Percentiles rank a stretch among this genome's conserved stretches.
Conservation (phyloP, 2,888 invertebrate genomes). For the Drosophila suboccidentalis region DNA sequence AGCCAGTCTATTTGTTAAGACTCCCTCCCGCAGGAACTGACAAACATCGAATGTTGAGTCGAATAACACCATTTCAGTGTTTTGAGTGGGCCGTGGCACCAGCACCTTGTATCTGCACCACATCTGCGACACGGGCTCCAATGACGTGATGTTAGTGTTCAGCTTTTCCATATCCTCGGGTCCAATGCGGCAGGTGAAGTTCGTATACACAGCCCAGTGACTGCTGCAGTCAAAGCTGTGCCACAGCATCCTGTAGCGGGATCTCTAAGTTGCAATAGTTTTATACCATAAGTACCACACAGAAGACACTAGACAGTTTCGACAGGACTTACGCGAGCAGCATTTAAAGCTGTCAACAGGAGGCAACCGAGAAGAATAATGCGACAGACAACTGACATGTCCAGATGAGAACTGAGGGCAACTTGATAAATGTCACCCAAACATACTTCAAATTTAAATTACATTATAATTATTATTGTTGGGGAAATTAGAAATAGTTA, state of each 20-base stretch:
- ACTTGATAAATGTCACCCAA: not conserved
- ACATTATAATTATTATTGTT: not conserved
- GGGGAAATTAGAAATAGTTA: conserved; percentile 6
- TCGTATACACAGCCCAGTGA: not conserved
- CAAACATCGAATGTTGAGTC: conserved; percentile 22
- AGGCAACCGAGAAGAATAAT: not conserved
- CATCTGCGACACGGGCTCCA: not conserved
- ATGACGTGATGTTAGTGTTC: not conserved
- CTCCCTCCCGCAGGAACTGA: conserved; percentile 9
- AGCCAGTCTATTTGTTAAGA: conserved; percentile 10
- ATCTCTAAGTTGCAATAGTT: conserved; percentile 12
- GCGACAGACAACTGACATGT: conserved; percentile 7
- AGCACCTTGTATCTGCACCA: conserved; percentile 11
- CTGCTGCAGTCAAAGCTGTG: conserved; percentile 21
- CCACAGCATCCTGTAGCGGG: conserved; percentile 29
- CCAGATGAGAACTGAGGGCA: conserved; percentile 10
- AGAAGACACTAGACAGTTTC: not conserved
- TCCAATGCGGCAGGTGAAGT: conserved; percentile 13
- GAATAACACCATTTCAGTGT: conserved; percentile 23
- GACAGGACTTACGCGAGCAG: conserved; percentile 29
- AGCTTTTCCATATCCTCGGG: conserved; percentile 8
- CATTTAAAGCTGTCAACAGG: not conserved
- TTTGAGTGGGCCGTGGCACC: conserved; percentile 26
- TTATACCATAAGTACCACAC: not conserved
- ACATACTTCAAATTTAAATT: not conserved